Evolutionary conservation across 2,888 invertebrate species (phyloP), one percentile per base, ranked within the genome.

Genomic region (Pandemis cinnamomeana): DNA sequence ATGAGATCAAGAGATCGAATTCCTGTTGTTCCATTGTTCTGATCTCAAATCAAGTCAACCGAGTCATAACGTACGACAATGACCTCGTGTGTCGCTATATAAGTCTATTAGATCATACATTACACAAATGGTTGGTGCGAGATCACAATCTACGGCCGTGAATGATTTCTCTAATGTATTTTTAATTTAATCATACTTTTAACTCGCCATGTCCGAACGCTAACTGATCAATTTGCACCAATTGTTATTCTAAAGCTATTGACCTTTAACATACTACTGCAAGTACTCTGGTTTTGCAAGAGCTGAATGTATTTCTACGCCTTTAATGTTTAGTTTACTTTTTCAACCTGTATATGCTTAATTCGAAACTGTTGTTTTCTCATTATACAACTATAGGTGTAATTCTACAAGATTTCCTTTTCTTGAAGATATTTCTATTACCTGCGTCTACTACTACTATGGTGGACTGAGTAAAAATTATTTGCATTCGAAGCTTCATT

Each of bases 91-190:
- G 74, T 74, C 74, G 67, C 74, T 74, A 67, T 71, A 66, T 67
- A 74, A 74, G 74, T 74, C 66, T 74, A 74, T 74, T 74, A 74
- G 70, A 74, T 74, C 74, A 74, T 74, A 74, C 71, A 74, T 74
- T 74, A 74, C 74, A 74, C 74, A 71, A 74, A 74, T 74, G 73
- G 73, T 60, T 62, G 61, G 53, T 67, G 74, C 67, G 67, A 71
- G 70, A 74, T 71, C 71, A 74, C 74, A 74, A 74, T 74, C 74
- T 74, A 66, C 71, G 74, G 62, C 74, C 74, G 71, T 74, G 74
- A 74, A 71, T 71, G 61, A 71, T 74, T 71, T 74, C 67, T 67
- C 74, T 74, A 74, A 74, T 74, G 74, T 74, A 74, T 74, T 74
- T 74, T 61, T 74, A 74, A 74, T 74, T 74, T 74, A 74, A 74